Evolutionary conservation across 2,113 vertebrate species (phyloP).

Genomic region (Passer montanus): DNA sequence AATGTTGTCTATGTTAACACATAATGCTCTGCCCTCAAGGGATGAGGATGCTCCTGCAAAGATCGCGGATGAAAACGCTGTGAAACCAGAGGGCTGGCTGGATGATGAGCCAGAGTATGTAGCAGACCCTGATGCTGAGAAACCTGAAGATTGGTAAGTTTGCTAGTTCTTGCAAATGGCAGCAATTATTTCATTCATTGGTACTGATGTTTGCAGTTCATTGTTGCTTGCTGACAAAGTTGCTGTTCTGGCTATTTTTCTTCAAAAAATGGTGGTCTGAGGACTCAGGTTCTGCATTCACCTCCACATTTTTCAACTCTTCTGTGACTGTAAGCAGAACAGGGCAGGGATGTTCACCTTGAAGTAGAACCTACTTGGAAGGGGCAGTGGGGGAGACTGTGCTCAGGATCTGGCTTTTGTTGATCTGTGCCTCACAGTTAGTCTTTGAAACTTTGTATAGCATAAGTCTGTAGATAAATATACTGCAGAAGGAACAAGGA

Average conservation of each 20-base stretch:
- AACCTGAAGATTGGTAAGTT: conserved; percentile 92
- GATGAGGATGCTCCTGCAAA: conserved; percentile 97
- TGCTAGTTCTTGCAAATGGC: not conserved
- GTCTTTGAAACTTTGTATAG: not conserved
- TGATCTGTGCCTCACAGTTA: not conserved
- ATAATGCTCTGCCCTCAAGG: conserved; percentile 69
- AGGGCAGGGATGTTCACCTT: not conserved
- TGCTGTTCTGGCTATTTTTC: rapidly evolving
- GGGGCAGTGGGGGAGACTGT: not conserved
- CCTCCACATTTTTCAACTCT: not conserved
- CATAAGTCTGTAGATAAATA: no score
- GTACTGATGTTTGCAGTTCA: not conserved
- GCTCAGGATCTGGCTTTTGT: not conserved
- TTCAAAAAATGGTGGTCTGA: not conserved
- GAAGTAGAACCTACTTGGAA: not conserved
- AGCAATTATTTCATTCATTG: not conserved
- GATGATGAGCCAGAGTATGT: conserved; percentile 94
- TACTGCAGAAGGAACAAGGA: not conserved
- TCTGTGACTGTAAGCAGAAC: not conserved
- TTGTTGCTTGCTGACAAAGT: not conserved
- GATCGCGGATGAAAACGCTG: conserved; percentile 87
- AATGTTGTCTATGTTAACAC: not conserved
- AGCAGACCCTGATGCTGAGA: conserved; percentile 91
- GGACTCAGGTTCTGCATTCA: not conserved
- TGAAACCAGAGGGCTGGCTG: conserved; percentile 96